Base-by-base conservation (phyloP, 2,113 vertebrate genomes). In the Chelonoidis abingdonii region DNA sequence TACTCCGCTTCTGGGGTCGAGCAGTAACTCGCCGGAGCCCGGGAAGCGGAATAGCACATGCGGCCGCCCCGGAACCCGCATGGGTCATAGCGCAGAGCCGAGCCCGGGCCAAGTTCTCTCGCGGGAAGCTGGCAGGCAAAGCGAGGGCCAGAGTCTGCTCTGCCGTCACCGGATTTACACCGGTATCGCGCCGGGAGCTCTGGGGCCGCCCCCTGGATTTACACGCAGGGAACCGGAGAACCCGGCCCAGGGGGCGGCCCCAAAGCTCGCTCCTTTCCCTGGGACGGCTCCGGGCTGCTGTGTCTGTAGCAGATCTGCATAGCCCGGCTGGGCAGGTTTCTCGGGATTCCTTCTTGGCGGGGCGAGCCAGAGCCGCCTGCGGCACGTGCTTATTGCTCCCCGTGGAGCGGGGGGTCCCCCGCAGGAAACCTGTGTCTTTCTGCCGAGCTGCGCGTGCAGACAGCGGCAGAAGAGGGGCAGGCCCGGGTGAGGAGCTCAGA, bases 271-370 rank as follows among this genome's bases (percentile, higher is more conserved):
- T 69, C 65, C 65, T 21, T 5, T 2, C 35, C 16, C 19, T 17
- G 31, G 6, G 9, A 2, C 3, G n/a, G 24, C 10, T 6, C 13
- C 3, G 19, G 10, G 10, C 24, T 25, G 38, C 24, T 27, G 25
- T 41, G 35, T 11, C 72, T 76, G 38, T 3, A 44, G 24, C 44
- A 13, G 38, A 21, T 10, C 21, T 21, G n/a, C n/a, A 2, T 8
- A 76, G 41, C 21, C 38, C 41, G 44, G 72, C 44, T 9, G 7
- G 5, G 27, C 72, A 4, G 13, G 3, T 6, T 27, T 4, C 4
- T 11, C 38, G 6, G 25, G 38, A 16, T 24, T 11, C 21, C n/a
- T 12, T 24, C 35, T 65, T 21, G 35, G 22, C 10, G 19, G 12
- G 38, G 22, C 38, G 22, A 5, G 6, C 38, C 7, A 12, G 22